Conservation (phyloP, 2,888 invertebrate genomes). For the Chaetogeoica ovagalla region DNA sequence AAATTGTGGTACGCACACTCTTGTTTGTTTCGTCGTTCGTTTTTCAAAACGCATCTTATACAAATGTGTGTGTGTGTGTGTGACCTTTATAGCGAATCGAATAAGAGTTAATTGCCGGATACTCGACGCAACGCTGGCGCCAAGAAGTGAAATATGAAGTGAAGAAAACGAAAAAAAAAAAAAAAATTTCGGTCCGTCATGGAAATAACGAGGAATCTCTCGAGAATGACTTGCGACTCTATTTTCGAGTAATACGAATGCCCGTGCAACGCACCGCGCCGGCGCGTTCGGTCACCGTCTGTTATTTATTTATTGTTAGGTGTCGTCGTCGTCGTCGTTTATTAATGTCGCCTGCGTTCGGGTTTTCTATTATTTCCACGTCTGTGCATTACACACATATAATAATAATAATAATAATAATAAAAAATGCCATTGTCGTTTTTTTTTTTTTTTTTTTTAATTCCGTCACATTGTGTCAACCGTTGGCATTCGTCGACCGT, state of each 20-base stretch:
- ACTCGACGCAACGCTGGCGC: slow-evolving; percentile 19
- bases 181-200: slow-evolving; percentile 42
- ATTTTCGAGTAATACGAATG: not conserved
- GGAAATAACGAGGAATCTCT: slow-evolving; percentile 51
- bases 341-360: slow-evolving; percentile 51
- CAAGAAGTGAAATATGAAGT: slow-evolving; percentile 35
- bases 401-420: slow-evolving; percentile 32
- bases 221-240: slow-evolving; percentile 47
- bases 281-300: slow-evolving; percentile 44
- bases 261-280: not conserved
- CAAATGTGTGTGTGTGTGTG: not conserved
- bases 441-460: slow-evolving; percentile 23
- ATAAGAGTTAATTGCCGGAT: slow-evolving; percentile 34
- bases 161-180: not conserved
- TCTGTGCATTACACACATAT: slow-evolving; percentile 14
- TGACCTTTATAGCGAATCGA: slow-evolving; percentile 24
- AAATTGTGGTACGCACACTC: not conserved
- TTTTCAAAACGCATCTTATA: not conserved
- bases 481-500: slow-evolving; percentile 33
- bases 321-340: slow-evolving; percentile 45
- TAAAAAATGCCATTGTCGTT: slow-evolving; percentile 41
- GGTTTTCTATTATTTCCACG: slow-evolving; percentile 50
- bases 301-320: slow-evolving; percentile 53
- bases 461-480: slow-evolving; percentile 50
- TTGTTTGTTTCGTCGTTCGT: not conserved